Percentiles rank a stretch among this genome's conserved stretches.
phyloP scores from a whole-genome alignment of 2,888 invertebrate genomes.

The Microdon myrmicae region DNA sequence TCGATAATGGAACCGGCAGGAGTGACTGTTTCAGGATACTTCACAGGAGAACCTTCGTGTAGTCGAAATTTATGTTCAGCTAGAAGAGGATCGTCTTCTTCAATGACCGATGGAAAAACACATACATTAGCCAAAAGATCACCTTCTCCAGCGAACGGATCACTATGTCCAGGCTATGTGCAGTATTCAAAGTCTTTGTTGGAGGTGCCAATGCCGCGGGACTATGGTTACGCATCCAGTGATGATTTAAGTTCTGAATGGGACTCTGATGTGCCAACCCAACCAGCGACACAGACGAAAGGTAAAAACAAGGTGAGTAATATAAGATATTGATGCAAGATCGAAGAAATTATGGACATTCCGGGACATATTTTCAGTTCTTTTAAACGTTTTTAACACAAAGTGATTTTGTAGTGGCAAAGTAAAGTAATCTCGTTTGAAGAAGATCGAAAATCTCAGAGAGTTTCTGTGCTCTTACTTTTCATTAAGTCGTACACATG shows the following conservation, averaged over 20 bases:
- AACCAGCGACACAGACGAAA: slow-evolving; percentile 48
- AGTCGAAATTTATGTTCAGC: slow-evolving; percentile 14
- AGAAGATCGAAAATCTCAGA: no score
- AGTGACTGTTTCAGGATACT: slow-evolving; percentile 18
- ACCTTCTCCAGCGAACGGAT: slow-evolving; percentile 65
- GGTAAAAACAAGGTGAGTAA: slow-evolving; percentile 55
- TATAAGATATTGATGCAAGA: slow-evolving; percentile 1
- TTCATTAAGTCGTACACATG: no score
- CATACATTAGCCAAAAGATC: slow-evolving; percentile 65
- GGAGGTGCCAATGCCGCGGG: slow-evolving; percentile 79
- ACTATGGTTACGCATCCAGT: slow-evolving; percentile 90
- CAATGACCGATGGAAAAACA: slow-evolving; percentile 12
- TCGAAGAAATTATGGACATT: no score
- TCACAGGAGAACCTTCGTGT: slow-evolving; percentile 34
- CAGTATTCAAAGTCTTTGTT: slow-evolving; percentile 82
- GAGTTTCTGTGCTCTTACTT: no score
- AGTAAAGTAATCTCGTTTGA: no score
- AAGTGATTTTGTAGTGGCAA: no score
- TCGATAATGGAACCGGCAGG: slow-evolving; percentile 55
- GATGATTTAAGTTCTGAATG: slow-evolving; percentile 92
- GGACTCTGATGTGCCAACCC: slow-evolving; percentile 80
- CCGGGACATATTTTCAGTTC: no score
- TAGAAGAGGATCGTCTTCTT: neutral
- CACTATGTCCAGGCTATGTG: slow-evolving; percentile 75
- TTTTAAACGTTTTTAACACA: no score